phyloP scores from a whole-genome alignment of 35 echinoderm and acorn worm species.

The Lytechinus variegatus region DNA sequence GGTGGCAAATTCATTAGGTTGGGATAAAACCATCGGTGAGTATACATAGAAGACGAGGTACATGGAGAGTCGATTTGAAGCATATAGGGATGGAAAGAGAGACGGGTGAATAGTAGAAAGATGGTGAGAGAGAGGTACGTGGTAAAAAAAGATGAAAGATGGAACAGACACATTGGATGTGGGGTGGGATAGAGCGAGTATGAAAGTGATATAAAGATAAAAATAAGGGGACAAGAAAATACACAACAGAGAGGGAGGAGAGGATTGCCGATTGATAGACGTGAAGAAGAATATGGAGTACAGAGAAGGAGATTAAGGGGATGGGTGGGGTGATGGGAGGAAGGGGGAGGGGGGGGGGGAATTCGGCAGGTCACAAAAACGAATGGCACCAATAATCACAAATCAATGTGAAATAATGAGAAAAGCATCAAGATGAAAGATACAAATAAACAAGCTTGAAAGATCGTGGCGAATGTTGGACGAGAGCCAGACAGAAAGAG shows the following conservation, averaged over 20 bases:
- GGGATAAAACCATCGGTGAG: too few species aligned
- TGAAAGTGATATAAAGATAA: neutral
- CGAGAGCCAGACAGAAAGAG: neutral
- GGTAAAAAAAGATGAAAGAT: neutral
- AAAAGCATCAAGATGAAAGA: neutral
- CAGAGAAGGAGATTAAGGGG: neutral
- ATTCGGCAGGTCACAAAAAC: neutral
- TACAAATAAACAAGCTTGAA: neutral
- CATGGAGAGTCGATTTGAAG: neutral
- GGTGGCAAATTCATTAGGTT: too few species aligned
- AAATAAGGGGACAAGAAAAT: neutral
- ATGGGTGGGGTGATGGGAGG: neutral
- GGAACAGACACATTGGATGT: neutral
- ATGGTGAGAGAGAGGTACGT: neutral
- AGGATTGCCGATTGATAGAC: neutral
- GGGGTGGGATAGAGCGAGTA: neutral
- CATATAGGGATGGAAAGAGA: neutral
- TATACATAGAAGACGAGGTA: too few species aligned
- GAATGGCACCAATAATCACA: neutral
- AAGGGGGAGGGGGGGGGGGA: neutral
- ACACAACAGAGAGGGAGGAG: neutral
- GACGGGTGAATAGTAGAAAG: neutral
- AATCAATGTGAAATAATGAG: neutral
- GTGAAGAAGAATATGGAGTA: neutral
- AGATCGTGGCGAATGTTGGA: neutral